Evolutionary conservation across 2,888 invertebrate genomes (phyloP).

Genomic region (Drosophila atripex): DNA sequence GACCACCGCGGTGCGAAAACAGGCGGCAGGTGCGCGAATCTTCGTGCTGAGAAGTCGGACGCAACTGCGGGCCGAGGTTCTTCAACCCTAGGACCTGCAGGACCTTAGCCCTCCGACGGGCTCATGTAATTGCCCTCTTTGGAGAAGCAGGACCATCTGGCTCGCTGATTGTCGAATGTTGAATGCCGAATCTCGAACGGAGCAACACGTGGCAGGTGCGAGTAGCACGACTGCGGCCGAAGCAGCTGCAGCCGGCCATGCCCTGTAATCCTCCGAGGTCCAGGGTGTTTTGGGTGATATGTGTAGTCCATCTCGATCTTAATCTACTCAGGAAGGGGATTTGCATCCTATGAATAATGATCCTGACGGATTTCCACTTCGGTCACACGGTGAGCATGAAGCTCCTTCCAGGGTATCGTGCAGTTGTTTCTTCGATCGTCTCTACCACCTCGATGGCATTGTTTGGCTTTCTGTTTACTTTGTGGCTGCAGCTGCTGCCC

Average conservation of each 20-base stretch:
- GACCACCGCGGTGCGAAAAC: conserved; percentile 31
- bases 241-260: conserved; percentile 24
- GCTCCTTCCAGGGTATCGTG: neutral
- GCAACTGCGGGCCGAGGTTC: conserved; percentile 55
- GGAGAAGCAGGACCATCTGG: conserved; percentile 26
- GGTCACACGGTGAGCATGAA: too few species aligned
- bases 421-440: neutral
- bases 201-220: conserved; percentile 75
- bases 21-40: conserved; percentile 71
- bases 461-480: conserved; percentile 16
- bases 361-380: too few species aligned
- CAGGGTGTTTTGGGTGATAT: neutral
- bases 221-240: conserved; percentile 45
- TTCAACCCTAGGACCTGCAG: conserved; percentile 54
- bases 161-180: conserved; percentile 17
- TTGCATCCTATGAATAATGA: too few species aligned
- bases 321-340: too few species aligned
- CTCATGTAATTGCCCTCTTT: conserved; percentile 67
- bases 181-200: conserved; percentile 6
- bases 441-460: conserved; percentile 13
- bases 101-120: conserved; percentile 37
- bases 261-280: neutral
- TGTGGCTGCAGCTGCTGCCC: conserved; percentile 20
- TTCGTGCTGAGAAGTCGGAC: conserved; percentile 47
- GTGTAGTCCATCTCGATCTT: too few species aligned